phyloP scores from a whole-genome alignment of 92 coral and sea anemone genomes.

The Siderastrea radians region DNA sequence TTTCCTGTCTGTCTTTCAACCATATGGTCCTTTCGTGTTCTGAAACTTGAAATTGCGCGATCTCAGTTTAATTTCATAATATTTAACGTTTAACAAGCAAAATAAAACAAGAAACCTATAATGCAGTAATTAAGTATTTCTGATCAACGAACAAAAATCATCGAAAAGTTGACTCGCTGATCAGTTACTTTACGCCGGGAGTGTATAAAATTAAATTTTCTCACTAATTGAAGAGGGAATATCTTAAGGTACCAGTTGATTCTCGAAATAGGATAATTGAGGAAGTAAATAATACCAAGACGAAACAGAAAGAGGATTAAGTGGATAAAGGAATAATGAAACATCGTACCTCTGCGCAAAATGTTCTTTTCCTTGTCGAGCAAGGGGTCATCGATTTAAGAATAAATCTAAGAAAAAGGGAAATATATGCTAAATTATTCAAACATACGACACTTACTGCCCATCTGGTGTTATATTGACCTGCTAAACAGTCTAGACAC shows the following conservation, averaged over 20 bases:
- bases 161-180: too few species aligned
- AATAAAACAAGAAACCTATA: background rate
- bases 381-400: slow-evolving; percentile 38
- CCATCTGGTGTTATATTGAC: background rate
- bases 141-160: background rate
- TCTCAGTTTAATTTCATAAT: background rate
- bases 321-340: background rate
- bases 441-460: slow-evolving; percentile 7
- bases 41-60: background rate
- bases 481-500: slow-evolving; percentile 23
- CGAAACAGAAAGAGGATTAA: background rate
- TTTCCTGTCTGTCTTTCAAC: too few species aligned
- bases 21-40: too few species aligned
- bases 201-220: background rate
- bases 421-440: slow-evolving; percentile 7
- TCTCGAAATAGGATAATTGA: background rate
- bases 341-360: slow-evolving; percentile 29
- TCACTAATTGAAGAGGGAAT: background rate
- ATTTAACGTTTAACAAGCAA: background rate
- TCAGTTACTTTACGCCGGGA: background rate
- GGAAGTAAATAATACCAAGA: background rate
- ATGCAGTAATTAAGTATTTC: background rate
- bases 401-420: background rate
- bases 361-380: background rate
- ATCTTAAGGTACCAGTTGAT: background rate